Evolutionary conservation across 2,888 invertebrate genomes (phyloP).

Genomic region (Campoplex nolae): DNA sequence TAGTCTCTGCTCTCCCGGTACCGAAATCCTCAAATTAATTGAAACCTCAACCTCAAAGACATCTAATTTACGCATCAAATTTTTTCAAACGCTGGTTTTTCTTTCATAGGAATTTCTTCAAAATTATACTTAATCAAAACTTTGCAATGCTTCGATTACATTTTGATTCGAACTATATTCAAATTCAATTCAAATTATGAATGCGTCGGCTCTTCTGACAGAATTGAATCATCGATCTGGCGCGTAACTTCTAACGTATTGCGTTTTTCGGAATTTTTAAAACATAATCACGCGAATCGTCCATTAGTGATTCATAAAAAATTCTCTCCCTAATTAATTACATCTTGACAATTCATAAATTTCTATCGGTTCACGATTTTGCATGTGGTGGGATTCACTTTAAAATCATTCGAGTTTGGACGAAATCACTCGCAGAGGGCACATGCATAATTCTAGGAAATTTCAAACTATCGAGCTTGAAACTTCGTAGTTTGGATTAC

Average conservation of each 20-base stretch:
- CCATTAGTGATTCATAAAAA: slow-evolving; percentile 51
- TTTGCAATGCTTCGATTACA: not conserved
- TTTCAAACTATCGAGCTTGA: not conserved
- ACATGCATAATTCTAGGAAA: not conserved
- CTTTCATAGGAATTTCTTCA: not conserved
- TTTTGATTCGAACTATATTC: no score
- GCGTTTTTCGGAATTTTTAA: not conserved
- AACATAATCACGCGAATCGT: slow-evolving; percentile 52
- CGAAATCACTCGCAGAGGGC: not conserved
- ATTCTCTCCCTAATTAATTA: slow-evolving; percentile 45
- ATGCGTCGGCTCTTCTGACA: not conserved
- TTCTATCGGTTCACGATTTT: slow-evolving; percentile 52
- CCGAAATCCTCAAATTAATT: not conserved
- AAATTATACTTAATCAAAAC: not conserved
- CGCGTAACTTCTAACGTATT: not conserved
- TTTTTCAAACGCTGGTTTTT: not conserved
- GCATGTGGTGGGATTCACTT: not conserved
- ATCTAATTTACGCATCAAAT: not conserved
- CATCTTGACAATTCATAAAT: slow-evolving; percentile 43
- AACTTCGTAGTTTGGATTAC: not conserved
- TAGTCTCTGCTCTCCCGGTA: not conserved
- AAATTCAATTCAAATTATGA: not conserved
- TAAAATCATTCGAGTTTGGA: not conserved
- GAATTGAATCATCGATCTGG: not conserved
- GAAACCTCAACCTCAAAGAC: not conserved